Base-by-base conservation (phyloP, 92 coral and sea anemone genomes). In the Epizoanthus illoricatus region DNA sequence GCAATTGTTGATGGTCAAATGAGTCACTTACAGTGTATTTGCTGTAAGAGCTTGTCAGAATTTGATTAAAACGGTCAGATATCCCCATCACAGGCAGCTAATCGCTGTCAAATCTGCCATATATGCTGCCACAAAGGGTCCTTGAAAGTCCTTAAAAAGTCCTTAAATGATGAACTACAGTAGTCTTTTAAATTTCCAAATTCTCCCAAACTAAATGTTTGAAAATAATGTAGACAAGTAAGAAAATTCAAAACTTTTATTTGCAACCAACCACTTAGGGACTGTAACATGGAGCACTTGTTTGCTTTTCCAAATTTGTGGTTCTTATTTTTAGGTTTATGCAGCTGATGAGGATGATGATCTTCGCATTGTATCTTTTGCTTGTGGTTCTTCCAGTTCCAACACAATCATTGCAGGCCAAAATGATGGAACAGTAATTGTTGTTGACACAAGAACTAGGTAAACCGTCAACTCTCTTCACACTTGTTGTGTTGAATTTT, bases 361-460 rank as follows among this genome's bases (percentile, higher is more conserved):
- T 60, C 57, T 85, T 5, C 67, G 86, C 23, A 85, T 95, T 75
- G 89, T 80, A 17, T 85, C 88, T 73, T 82, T 95, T 68, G 84
- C 92, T 10, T 89, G 85, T 88, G 97, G 94, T 8, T 93, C 92
- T 15, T 80, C 94, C 7, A 89, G 97, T 73, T 83, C 86, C 20
- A 80, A 81, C 47, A 89, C 95, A 18, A 58, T 95, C 20, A 85
- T 95, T 13, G 97, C 97, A 5, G 88, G 90, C 36, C 85, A 67
- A 65, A 84, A 69, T 62, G 89, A 89, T 70, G 98, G 98, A 7
- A 67, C 85, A 21, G 84, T 95, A 62, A 16, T 81, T 5, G 84
- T 91, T 54, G 71, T 90, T 36, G 98, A 95, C 71, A 85, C 89
- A 39, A 91, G 98, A 80, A 84, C 80, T 5, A 81, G 88, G 95